Percentiles rank a stretch among this genome's conserved stretches.
Evolutionary conservation across 2,888 invertebrate genomes (phyloP).

Genomic region (Eueremaeus valkanovi): DNA sequence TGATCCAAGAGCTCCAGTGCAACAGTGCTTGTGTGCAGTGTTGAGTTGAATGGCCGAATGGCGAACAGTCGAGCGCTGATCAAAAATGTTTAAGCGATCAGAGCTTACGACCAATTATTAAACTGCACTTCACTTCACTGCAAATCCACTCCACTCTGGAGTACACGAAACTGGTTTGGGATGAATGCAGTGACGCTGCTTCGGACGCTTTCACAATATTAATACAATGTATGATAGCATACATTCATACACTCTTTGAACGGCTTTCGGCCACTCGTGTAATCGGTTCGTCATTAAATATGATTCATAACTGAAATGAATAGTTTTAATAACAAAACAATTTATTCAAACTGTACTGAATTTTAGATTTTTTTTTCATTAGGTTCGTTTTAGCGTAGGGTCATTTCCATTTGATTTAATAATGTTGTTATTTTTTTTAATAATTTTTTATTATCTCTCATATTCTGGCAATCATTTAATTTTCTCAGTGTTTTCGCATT

Average conservation of each 20-base stretch:
- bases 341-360: too few relatives aligned
- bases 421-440: too few relatives aligned
- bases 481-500: background rate
- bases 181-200: slow-evolving; percentile 30
- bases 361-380: too few relatives aligned
- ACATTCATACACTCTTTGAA: background rate
- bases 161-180: slow-evolving; percentile 10
- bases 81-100: slow-evolving; percentile 12
- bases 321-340: too few relatives aligned
- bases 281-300: background rate
- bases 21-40: background rate
- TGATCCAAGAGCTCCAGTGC: slow-evolving; percentile 15
- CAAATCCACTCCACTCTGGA: background rate
- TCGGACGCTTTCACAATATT: too few relatives aligned
- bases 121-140: background rate
- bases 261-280: background rate
- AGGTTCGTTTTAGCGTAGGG: too few relatives aligned
- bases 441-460: background rate
- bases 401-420: too few relatives aligned
- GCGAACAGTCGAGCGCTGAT: slow-evolving; percentile 16
- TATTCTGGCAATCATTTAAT: too few relatives aligned
- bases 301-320: too few relatives aligned
- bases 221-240: too few relatives aligned
- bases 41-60: slow-evolving; percentile 30
- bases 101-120: slow-evolving; percentile 35